A percentile compares a stretch with the other conserved stretches of the same genome.
phyloP scores from a whole-genome alignment of 1,140 invertebrate species.

The Onthophagus taurus region DNA sequence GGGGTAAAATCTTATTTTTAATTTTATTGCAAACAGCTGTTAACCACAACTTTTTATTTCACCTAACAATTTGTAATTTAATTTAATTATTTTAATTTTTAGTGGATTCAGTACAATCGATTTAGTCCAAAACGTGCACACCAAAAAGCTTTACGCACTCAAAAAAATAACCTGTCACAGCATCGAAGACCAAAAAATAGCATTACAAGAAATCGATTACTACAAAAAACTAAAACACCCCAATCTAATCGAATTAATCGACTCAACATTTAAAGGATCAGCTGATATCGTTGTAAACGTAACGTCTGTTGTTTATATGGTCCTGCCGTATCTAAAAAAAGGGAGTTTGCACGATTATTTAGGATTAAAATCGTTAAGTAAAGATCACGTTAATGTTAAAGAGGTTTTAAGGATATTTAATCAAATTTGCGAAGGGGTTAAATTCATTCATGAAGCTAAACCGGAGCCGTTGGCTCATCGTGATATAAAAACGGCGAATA shows the following conservation, averaged over 20 bases:
- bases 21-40: slow-evolving; percentile 13
- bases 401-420: slow-evolving; percentile 62
- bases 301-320: slow-evolving; percentile 64
- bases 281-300: slow-evolving; percentile 57
- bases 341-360: slow-evolving; percentile 69
- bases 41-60: slow-evolving; percentile 18
- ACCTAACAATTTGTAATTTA: not conserved
- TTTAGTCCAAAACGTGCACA: slow-evolving; percentile 64
- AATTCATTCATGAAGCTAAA: slow-evolving; percentile 62
- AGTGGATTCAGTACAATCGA: slow-evolving; percentile 80
- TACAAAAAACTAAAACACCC: slow-evolving; percentile 61
- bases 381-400: slow-evolving; percentile 52
- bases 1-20: slow-evolving; percentile 59
- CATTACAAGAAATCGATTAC: slow-evolving; percentile 66
- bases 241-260: slow-evolving; percentile 68
- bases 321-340: slow-evolving; percentile 72
- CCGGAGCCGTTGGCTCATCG: slow-evolving; percentile 70
- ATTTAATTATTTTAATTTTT: slow-evolving; percentile 30
- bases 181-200: slow-evolving; percentile 65
- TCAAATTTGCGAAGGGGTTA: slow-evolving; percentile 65
- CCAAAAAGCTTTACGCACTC: slow-evolving; percentile 63
- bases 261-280: slow-evolving; percentile 49
- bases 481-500: slow-evolving; percentile 78
- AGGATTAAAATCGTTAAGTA: slow-evolving; percentile 46
- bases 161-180: slow-evolving; percentile 77